These are phyloP conservation scores for Rhamnusium bicolor DNA, from an alignment of 2,888 invertebrate genomes.

Conservation along the genomic window DNA sequence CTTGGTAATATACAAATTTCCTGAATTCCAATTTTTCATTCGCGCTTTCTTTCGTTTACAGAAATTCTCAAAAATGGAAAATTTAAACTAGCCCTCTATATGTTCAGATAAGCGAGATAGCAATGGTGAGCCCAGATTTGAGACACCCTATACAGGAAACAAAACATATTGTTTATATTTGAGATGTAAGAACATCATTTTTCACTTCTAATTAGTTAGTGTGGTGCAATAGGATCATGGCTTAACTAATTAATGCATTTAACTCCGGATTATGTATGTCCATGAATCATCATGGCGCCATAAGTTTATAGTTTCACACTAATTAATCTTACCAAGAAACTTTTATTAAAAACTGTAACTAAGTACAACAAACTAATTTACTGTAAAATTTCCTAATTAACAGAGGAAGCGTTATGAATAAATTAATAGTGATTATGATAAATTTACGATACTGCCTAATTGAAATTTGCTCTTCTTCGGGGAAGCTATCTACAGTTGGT, in stretches of 20 bases:
- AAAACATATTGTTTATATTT: neutral
- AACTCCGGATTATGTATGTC: slow-evolving; percentile 19
- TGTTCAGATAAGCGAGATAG: too few relatives aligned
- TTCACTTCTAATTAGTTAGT: neutral
- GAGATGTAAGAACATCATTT: neutral
- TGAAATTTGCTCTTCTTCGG: neutral
- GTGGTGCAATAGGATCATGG: neutral
- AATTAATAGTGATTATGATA: slow-evolving; percentile 2
- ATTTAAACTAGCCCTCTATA: too few relatives aligned
- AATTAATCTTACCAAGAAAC: slow-evolving; percentile 19
- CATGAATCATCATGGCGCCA: slow-evolving; percentile 23
- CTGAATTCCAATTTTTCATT: too few relatives aligned
- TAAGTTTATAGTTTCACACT: slow-evolving; percentile 19
- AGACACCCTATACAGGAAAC: too few relatives aligned
- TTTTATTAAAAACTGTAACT: slow-evolving; percentile 11
- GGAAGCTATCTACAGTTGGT: neutral
- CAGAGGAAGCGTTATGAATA: slow-evolving; percentile 4
- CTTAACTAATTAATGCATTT: slow-evolving; percentile 16
- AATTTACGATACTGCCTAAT: neutral
- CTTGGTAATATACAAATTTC: too few relatives aligned
- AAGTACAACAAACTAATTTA: slow-evolving; percentile 25
- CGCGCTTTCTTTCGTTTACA: too few relatives aligned
- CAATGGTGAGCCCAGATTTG: too few relatives aligned
- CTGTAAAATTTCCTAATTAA: slow-evolving; percentile 20
- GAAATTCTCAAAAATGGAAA: too few relatives aligned